phyloP scores from a whole-genome alignment of 2,797 vertebrate genomes.

The Esox lucius region DNA sequence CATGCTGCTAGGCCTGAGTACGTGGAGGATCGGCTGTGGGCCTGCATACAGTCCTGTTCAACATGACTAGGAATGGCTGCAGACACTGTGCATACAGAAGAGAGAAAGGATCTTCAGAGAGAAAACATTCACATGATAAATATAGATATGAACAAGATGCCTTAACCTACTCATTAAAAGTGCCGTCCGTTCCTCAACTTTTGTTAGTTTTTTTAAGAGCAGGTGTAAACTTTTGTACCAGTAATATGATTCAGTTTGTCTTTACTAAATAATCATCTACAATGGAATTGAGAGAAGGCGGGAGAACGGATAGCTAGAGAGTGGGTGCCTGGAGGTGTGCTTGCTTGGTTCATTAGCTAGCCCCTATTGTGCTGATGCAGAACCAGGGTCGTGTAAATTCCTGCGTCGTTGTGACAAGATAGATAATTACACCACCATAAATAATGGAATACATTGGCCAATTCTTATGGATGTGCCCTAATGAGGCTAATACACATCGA shows the following conservation, averaged over 20 bases:
- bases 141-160: neutral
- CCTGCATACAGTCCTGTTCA: neutral
- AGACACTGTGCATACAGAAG: neutral
- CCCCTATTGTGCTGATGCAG: conserved; percentile 71
- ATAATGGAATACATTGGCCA: conserved; percentile 71
- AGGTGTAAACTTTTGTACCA: neutral
- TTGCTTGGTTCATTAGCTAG: conserved; percentile 66
- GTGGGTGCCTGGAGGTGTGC: conserved; percentile 61
- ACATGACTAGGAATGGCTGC: neutral
- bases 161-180: neutral
- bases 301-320: conserved; percentile 50
- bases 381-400: conserved; percentile 72
- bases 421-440: conserved; percentile 76
- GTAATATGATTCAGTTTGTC: neutral
- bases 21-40: neutral
- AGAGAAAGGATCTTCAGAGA: neutral
- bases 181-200: neutral
- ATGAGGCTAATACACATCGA: conserved; percentile 68
- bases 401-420: conserved; percentile 71
- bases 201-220: neutral
- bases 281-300: conserved; percentile 32
- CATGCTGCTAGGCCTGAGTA: no score
- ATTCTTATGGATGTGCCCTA: conserved; percentile 66
- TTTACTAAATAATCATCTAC: neutral
- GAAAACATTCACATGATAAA: neutral